These are phyloP conservation scores for Rugalucina vietnamica DNA, from an alignment of 2,888 invertebrate genomes.

Conservation along the genomic window DNA sequence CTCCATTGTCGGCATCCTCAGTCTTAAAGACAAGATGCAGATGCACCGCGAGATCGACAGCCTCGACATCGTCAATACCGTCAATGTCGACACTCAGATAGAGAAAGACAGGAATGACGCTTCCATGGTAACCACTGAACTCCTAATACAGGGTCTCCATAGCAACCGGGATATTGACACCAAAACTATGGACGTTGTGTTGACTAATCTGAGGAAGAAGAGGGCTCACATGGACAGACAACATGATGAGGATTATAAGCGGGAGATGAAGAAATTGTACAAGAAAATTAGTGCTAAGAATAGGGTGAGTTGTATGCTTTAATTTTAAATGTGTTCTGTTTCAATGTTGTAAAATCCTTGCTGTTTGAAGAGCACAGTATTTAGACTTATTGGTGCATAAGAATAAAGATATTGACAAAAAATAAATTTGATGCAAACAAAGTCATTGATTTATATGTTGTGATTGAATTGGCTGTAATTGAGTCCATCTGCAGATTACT, in stretches of 20 bases:
- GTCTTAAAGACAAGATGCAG: slow-evolving; percentile 78
- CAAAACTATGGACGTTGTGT: slow-evolving; percentile 66
- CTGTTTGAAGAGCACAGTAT: too few species aligned
- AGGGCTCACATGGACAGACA: slow-evolving; percentile 71
- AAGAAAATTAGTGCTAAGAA: slow-evolving; percentile 79
- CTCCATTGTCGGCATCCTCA: slow-evolving; percentile 77
- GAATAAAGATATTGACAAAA: too few species aligned
- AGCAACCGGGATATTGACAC: slow-evolving; percentile 78
- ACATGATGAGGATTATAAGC: slow-evolving; percentile 74
- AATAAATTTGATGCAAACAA: not conserved
- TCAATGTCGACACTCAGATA: slow-evolving; percentile 77
- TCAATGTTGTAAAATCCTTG: too few species aligned
- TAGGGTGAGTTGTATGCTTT: slow-evolving; percentile 72
- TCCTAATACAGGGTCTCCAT: slow-evolving; percentile 74
- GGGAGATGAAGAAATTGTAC: slow-evolving; percentile 75
- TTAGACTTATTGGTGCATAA: too few species aligned
- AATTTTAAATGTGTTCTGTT: not conserved
- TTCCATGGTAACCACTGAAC: slow-evolving; percentile 69
- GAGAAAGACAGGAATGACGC: slow-evolving; percentile 80
- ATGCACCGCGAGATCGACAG: slow-evolving; percentile 80
- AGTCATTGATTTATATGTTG: too few species aligned
- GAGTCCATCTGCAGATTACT: too few species aligned
- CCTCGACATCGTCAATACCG: slow-evolving; percentile 77
- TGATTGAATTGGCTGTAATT: too few species aligned
- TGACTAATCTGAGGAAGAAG: slow-evolving; percentile 43